Conservation (phyloP, 1,140 invertebrate species). For the Papilio polytes region DNA sequence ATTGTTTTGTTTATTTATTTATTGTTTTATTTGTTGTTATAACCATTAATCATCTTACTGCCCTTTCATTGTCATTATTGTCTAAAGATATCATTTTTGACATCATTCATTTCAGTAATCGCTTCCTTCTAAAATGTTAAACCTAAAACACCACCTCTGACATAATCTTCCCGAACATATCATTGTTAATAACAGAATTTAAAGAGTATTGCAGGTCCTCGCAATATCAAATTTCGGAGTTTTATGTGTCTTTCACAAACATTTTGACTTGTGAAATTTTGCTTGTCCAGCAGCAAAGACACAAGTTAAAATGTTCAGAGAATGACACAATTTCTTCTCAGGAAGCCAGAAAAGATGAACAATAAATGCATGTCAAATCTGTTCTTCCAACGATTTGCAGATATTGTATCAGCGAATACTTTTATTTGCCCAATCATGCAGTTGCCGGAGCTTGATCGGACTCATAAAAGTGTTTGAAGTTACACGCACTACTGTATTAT, state of each 20-base stretch:
- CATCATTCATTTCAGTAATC: too few relatives aligned
- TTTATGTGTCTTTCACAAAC: neutral
- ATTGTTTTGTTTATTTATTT: too few relatives aligned
- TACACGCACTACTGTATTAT: neutral
- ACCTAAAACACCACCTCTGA: neutral
- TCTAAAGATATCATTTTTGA: too few relatives aligned
- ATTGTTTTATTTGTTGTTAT: too few relatives aligned
- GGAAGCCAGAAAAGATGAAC: neutral
- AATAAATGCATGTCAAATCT: neutral
- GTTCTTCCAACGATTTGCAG: neutral
- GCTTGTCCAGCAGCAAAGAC: neutral
- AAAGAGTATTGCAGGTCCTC: neutral
- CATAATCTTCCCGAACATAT: neutral
- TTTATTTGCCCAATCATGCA: neutral
- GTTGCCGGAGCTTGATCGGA: neutral
- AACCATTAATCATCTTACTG: too few relatives aligned
- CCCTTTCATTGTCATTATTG: too few relatives aligned
- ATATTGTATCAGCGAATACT: neutral
- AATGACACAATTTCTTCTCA: neutral
- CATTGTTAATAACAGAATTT: neutral
- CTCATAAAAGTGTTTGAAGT: constrained; percentile 1
- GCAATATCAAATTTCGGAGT: neutral
- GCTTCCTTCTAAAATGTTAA: too few relatives aligned
- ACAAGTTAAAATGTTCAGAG: neutral
- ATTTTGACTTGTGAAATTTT: neutral